Evolutionary conservation across 2,888 invertebrate species (phyloP).

Genomic region (Amaurobius ferox): DNA sequence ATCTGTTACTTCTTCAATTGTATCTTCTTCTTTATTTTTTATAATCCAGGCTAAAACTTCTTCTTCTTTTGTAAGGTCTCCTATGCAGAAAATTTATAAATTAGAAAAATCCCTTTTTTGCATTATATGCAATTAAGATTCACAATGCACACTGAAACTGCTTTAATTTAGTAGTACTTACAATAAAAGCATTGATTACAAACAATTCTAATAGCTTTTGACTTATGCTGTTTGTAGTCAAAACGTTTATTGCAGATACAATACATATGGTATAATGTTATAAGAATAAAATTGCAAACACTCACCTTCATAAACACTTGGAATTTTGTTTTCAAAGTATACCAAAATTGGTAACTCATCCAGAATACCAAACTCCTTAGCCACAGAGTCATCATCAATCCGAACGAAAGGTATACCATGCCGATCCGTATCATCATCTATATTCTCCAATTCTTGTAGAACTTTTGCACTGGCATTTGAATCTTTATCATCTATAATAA

Average conservation of each 20-base stretch:
- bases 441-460: constrained; percentile 75
- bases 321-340: constrained; percentile 82
- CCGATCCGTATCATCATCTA: constrained; percentile 74
- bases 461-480: constrained; percentile 79
- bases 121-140: too few species aligned
- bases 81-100: constrained; percentile 43
- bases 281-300: too few species aligned
- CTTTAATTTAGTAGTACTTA: too few species aligned
- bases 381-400: constrained; percentile 81
- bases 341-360: constrained; percentile 89
- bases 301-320: constrained; percentile 78
- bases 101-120: too few species aligned
- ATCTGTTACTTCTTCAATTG: constrained; percentile 95
- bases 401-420: constrained; percentile 76
- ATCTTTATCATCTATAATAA: constrained; percentile 89
- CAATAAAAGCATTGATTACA: too few species aligned
- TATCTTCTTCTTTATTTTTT: constrained; percentile 89
- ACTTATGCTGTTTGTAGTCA: too few species aligned
- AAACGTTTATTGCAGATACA: too few species aligned
- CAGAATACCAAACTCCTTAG: constrained; percentile 90
- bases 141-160: too few species aligned
- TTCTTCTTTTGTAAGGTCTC: constrained; percentile 80
- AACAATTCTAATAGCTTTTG: too few species aligned
- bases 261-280: too few species aligned
- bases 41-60: constrained; percentile 91